These are phyloP conservation scores for Mycalesis mineus DNA, from an alignment of 2,888 invertebrate genomes.

Conservation along the genomic window DNA sequence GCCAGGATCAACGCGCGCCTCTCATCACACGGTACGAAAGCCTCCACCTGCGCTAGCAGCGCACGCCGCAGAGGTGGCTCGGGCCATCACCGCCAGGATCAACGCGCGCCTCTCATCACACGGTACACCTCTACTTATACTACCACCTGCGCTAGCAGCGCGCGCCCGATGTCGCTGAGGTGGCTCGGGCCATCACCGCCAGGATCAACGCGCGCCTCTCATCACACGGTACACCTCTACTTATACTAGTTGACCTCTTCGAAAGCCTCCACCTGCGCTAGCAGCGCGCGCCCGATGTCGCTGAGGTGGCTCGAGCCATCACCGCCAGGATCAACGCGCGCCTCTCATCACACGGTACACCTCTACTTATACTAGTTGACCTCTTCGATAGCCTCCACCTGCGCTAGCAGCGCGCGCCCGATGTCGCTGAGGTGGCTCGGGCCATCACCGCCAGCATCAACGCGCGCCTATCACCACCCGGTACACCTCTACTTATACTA, in stretches of 20 bases:
- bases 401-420: constrained; percentile 67
- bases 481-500: too few species aligned
- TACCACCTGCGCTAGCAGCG: constrained; percentile 66
- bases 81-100: too few species aligned
- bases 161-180: constrained; percentile 64
- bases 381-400: too few species aligned
- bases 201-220: constrained; percentile 66
- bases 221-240: constrained; percentile 60
- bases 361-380: too few species aligned
- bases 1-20: too few species aligned
- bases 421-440: constrained; percentile 64
- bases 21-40: too few species aligned
- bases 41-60: too few species aligned
- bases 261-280: too few species aligned
- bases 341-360: constrained; percentile 66
- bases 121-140: too few species aligned
- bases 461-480: constrained; percentile 65
- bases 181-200: constrained; percentile 64
- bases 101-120: too few species aligned
- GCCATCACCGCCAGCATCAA: constrained; percentile 66
- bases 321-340: constrained; percentile 65
- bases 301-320: constrained; percentile 65
- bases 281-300: constrained; percentile 64
- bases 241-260: too few species aligned
- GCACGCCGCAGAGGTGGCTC: too few species aligned